Evolutionary conservation across 1,140 invertebrate species (phyloP), one percentile per base, ranked within the genome.

Genomic region (Himalopsyche phryganea): DNA sequence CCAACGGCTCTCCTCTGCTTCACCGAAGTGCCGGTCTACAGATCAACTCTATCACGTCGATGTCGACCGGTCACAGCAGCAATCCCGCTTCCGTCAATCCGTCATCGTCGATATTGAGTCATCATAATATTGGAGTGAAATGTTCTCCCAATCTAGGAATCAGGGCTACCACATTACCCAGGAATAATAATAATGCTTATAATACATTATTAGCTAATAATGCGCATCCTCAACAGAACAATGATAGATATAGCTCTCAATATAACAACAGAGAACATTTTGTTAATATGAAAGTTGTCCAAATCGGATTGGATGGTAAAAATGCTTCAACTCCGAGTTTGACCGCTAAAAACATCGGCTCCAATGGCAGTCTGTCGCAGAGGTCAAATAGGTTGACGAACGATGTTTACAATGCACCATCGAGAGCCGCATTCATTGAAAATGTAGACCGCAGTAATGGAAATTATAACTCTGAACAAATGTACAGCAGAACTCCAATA

Each of bases 131-230:
- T 4, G 68, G 75, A 6, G 65, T 74, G 1, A 78, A 78, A 57
- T 5, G 23, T 3, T 80, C 78, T 6, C 79, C 80, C 0, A 76
- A 72, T 57, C 75, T 76, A 52, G 82, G 84, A n/a, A 67, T 81
- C 6, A 69, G 85, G 23, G 85, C 87, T 1, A 82, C 85, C 1
- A 89, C 87, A 6, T 66, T 89, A 20, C 87, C 87, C 0, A 78
- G 87, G 40, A 89, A 88, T 63, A 83, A 85, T 38, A 83, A 85
- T 38, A 28, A 28, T 28, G 9, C 23, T 9, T 28, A 28, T 28
- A 28, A 28, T 9, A 28, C 23, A 3, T 28, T 28, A 9, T 28
- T 28, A 9, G 87, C 85, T 62, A 63, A 74, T 60, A 66, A 81
- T 64, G 68, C 76, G 67, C 51, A 61, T 69, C 61, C 66, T 15